phyloP scores from a whole-genome alignment of 2,113 vertebrate species.

The Semnornis frantzii region DNA sequence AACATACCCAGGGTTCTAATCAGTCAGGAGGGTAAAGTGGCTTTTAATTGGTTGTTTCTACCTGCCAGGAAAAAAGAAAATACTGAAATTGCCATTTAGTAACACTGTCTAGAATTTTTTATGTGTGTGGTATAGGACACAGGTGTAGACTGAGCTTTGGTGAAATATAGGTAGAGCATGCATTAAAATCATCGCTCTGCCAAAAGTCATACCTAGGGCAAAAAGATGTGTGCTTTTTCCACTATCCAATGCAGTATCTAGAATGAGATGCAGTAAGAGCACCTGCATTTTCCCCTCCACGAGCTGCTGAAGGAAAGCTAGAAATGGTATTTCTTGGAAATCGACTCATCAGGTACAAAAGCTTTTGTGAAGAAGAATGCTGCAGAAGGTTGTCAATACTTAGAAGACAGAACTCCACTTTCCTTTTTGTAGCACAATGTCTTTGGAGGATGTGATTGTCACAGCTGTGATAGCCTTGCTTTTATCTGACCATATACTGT shows the following conservation, averaged over 20 bases:
- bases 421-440: background rate
- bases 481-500: background rate
- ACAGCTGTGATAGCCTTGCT: background rate
- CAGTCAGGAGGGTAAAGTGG: background rate
- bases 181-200: background rate
- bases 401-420: background rate
- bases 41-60: background rate
- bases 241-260: background rate
- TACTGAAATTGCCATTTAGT: background rate
- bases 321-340: background rate
- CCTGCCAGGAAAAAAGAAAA: background rate
- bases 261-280: background rate
- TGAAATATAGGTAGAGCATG: background rate
- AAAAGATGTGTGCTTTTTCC: background rate
- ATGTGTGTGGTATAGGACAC: background rate
- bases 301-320: background rate
- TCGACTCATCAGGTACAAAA: background rate
- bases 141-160: background rate
- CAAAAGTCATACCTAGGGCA: background rate
- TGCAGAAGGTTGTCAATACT: background rate
- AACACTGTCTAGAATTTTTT: background rate
- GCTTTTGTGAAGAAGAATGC: background rate
- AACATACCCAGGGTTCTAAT: fast-evolving
- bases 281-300: fast-evolving
- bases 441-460: background rate